These are phyloP conservation scores for Ceratosolen fusciceps DNA, from an alignment of 1,140 invertebrate species.

Conservation along the genomic window DNA sequence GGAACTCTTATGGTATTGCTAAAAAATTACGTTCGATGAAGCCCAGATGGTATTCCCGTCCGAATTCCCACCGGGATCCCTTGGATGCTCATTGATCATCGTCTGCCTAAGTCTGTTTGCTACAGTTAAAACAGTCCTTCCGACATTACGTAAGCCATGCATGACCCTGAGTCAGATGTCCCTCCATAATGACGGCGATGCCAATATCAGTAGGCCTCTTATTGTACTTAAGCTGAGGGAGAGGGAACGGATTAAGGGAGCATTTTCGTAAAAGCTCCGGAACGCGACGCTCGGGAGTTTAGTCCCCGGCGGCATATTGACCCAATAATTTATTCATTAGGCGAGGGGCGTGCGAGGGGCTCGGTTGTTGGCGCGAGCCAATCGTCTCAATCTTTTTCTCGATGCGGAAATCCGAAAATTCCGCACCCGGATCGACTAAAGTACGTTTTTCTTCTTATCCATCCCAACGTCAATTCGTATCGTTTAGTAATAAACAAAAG, in stretches of 20 bases:
- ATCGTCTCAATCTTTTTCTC: conserved; percentile 18
- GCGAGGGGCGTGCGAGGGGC: not conserved
- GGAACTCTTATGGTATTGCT: no score
- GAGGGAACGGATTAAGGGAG: not conserved
- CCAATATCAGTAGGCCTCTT: not conserved
- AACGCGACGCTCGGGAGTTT: not conserved
- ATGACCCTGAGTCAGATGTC: not conserved
- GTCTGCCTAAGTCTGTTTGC: not conserved
- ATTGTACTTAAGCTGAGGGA: not conserved
- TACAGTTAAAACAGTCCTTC: not conserved
- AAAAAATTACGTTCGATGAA: no score
- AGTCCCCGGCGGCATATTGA: not conserved
- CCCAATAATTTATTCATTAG: conserved; percentile 22
- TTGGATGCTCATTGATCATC: not conserved
- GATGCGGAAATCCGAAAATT: conserved; percentile 1
- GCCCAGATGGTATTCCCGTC: no score
- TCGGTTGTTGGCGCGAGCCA: not conserved
- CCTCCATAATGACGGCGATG: not conserved
- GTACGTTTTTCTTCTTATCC: not conserved
- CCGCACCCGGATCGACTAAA: not conserved
- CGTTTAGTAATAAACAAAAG: conserved; percentile 1
- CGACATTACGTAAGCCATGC: not conserved
- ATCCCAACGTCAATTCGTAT: not conserved
- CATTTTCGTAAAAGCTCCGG: not conserved
- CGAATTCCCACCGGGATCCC: not conserved